Conservation (phyloP, 2,888 invertebrate genomes). For the Liopterus haemorrhoidalis region DNA sequence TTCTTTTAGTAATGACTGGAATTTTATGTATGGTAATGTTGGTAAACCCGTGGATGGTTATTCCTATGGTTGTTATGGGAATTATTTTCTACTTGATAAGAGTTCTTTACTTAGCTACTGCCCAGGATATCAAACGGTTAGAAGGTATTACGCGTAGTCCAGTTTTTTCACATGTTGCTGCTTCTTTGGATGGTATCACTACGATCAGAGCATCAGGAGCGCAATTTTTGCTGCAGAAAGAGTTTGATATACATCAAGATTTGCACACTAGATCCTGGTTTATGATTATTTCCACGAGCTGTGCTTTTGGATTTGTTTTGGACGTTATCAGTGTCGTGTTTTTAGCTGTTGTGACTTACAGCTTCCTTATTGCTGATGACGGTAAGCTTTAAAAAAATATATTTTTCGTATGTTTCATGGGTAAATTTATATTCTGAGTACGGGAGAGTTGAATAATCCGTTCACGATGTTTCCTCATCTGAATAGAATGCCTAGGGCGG, state of each 20-base stretch:
- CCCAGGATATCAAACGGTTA: constrained; percentile 65
- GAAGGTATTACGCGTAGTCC: constrained; percentile 71
- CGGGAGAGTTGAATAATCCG: too few species aligned
- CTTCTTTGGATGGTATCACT: constrained; percentile 76
- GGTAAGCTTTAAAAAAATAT: too few species aligned
- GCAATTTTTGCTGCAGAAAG: constrained; percentile 64
- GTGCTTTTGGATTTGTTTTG: constrained; percentile 60
- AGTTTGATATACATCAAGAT: constrained; percentile 70
- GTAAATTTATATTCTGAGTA: too few species aligned
- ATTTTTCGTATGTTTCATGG: too few species aligned
- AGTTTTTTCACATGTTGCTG: constrained; percentile 85
- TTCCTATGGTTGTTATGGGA: constrained; percentile 58
- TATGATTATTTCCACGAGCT: constrained; percentile 54
- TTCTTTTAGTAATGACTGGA: constrained; percentile 65
- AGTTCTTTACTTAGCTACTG: constrained; percentile 61
- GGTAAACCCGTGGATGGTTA: constrained; percentile 62
- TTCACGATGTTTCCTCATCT: too few species aligned
- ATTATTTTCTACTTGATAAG: constrained; percentile 60
- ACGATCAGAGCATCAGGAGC: constrained; percentile 78
- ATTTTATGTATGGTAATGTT: constrained; percentile 66
- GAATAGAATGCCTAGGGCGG: too few species aligned
- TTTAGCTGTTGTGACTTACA: constrained; percentile 56
- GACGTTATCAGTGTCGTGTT: constrained; percentile 60
- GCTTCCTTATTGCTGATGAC: constrained; percentile 55
- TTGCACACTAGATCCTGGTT: constrained; percentile 60